Base-by-base conservation (phyloP, 2,113 vertebrate species). In the Hemiprocne comata region DNA sequence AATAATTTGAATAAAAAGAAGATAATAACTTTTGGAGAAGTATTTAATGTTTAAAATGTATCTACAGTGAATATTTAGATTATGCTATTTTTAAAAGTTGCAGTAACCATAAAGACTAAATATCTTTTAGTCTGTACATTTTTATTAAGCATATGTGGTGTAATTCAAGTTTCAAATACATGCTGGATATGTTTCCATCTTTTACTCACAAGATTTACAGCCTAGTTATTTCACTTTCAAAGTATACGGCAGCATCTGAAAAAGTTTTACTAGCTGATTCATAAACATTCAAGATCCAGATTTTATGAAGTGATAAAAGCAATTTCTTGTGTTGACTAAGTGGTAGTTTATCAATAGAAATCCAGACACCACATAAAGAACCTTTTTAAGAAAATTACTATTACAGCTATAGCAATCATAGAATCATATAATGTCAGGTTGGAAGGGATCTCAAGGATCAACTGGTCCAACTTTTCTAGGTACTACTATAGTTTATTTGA, bases 1-100 rank as follows among this genome's bases (percentile, higher is more conserved):
- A 96, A 97, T 64, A 80, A 87, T 85, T 66, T 72, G 19, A 87
- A 82, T 91, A 51, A 81, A 86, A 83, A 91, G 17, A 90, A 44
- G 24, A 33, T 7, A 51, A 19, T 25, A 25, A 54, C 34, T 55
- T 93, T 91, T 61, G 80, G n/a, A 73, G 89, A 79, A 81, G 19
- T 14, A 70, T 51, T 65, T 89, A 1, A 46, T 12, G 5, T 62
- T 79, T 53, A 77, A 21, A 67, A 5, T 44, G 38, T 26, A 50
- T 73, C 84, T 60, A 55, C 25, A 15, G 31, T 9, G 4, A 90
- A 33, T 70, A 54, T 58, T 71, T 51, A 53, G 40, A 65, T 82
- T 36, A 77, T 77, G 18, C 19, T 54, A 10, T 70, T 83, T 50
- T 33, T 28, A n/a, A 50, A 89, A 84, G 16, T 0, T 65, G 34